Percentiles rank a stretch among this genome's conserved stretches.
phyloP scores from a whole-genome alignment of 2,888 invertebrate species.

The Cosmia pyralina region DNA sequence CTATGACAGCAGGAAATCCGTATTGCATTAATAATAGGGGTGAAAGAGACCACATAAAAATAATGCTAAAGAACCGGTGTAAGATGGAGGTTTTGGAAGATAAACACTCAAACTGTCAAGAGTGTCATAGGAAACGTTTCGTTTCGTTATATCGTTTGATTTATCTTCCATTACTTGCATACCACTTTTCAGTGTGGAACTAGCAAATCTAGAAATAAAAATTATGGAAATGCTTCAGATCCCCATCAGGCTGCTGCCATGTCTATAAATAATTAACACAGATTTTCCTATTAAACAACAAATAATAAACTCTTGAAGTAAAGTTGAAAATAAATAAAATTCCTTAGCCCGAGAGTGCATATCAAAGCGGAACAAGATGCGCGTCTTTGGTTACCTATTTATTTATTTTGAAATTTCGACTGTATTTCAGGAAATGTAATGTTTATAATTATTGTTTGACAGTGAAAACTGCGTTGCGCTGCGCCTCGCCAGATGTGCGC shows the following conservation, averaged over 20 bases:
- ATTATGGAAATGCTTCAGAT: neutral
- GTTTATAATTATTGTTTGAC: neutral
- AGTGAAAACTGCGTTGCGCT: neutral
- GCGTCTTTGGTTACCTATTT: neutral
- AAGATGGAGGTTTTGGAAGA: neutral
- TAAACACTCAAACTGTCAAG: slow-evolving; percentile 18
- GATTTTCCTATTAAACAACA: too few species aligned
- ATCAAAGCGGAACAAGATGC: neutral
- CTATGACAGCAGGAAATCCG: slow-evolving; percentile 57
- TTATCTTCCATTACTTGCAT: neutral
- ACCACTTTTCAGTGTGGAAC: neutral
- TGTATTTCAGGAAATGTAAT: too few species aligned
- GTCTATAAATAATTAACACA: neutral
- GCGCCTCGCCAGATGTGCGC: neutral
- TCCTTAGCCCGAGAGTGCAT: neutral
- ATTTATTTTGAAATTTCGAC: neutral
- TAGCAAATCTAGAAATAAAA: neutral
- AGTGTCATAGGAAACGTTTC: slow-evolving; percentile 45
- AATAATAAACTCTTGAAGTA: too few species aligned
- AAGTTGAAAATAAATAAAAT: too few species aligned
- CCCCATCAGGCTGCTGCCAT: neutral
- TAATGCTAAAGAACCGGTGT: slow-evolving; percentile 39
- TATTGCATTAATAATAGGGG: neutral
- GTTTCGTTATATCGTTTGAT: slow-evolving; percentile 21
- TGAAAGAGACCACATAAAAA: slow-evolving; percentile 49